Evolutionary conservation across 1,140 invertebrate genomes (phyloP), one percentile per base, ranked within the genome.

Genomic region (Mactra quadrangularis): DNA sequence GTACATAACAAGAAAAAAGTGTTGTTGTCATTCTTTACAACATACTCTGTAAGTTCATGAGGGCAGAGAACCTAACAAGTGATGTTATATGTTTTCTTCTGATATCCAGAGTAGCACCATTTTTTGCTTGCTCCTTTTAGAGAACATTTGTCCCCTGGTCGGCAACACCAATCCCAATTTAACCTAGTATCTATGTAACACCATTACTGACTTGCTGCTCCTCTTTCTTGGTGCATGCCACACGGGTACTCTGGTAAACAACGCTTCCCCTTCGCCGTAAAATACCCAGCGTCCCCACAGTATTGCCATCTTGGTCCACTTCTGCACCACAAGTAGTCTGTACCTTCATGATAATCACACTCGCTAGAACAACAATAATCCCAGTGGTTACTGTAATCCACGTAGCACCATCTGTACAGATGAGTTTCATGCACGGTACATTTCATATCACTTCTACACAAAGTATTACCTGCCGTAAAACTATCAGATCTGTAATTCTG

Each of bases 191-290:
- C 70, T 13, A 57, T 29, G 35, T 74, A 74, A 27, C 70, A 74
- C 70, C 70, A 74, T 19, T 74, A 74, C 17, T 74, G 57, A 27
- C n/a, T 27, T n/a, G 50, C 35, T 25, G 55, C 57, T 4, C 70
- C 35, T 38, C 7, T 31, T 25, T 74, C 70, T 29, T 57, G 70
- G 22, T 74, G 70, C 50, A 74, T 55, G 9, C 70, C 70, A 17
- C 70, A 74, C 17, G 70, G 70, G n/a, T 19, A 35, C 17, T 7
- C 13, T 17, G 17, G 17, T 9, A 74, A 7, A 19, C 70, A 74
- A 0, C 35, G 4, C 25, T 31, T 74, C 3, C 25, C 35, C 3
- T 59, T 3, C 0, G 38, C 25, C 38, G 33, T 38, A 38, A 1
- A 38, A 38, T 7, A 7, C 4, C 70, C 70, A 22, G 70, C 50